Percentiles rank a stretch among this genome's conserved stretches.
phyloP scores from a whole-genome alignment of 92 coral and sea anemone genomes.

The Palythoa heliodiscus region DNA sequence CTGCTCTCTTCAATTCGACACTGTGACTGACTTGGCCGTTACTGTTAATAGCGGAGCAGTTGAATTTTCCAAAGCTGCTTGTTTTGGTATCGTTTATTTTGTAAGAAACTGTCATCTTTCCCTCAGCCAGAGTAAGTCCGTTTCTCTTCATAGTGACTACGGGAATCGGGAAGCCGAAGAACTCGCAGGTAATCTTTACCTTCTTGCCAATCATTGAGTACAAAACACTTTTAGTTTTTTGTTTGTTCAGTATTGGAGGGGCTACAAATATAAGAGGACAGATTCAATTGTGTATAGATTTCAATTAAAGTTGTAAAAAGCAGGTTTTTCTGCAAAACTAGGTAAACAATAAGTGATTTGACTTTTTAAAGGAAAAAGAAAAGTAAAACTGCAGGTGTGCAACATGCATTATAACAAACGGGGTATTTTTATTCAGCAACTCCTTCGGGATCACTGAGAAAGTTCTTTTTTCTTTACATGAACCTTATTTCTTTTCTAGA shows the following conservation, averaged over 20 bases:
- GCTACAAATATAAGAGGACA: conserved; percentile 47
- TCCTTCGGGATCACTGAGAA: too few relatives aligned
- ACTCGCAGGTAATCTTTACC: conserved; percentile 56
- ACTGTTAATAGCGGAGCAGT: conserved; percentile 59
- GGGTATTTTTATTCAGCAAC: too few relatives aligned
- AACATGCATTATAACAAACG: too few relatives aligned
- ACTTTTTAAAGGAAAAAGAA: too few relatives aligned
- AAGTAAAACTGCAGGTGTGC: too few relatives aligned
- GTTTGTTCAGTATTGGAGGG: conserved; percentile 49
- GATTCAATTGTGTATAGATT: background rate
- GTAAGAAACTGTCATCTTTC: conserved; percentile 43
- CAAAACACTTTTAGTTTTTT: conserved; percentile 40
- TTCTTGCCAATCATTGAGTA: conserved; percentile 61
- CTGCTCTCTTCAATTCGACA: conserved; percentile 52
- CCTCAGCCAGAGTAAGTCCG: conserved; percentile 50
- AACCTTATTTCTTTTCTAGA: too few relatives aligned
- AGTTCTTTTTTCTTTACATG: too few relatives aligned
- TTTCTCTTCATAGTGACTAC: conserved; percentile 49
- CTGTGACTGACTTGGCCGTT: conserved; percentile 37
- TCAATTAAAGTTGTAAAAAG: too few relatives aligned
- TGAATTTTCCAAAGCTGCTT: conserved; percentile 56
- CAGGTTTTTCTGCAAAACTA: too few relatives aligned
- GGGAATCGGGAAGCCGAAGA: conserved; percentile 71
- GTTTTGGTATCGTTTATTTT: conserved; percentile 3
- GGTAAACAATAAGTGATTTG: too few relatives aligned